Base-by-base conservation (phyloP, 2,113 vertebrate genomes). In the Setophaga coronata region DNA sequence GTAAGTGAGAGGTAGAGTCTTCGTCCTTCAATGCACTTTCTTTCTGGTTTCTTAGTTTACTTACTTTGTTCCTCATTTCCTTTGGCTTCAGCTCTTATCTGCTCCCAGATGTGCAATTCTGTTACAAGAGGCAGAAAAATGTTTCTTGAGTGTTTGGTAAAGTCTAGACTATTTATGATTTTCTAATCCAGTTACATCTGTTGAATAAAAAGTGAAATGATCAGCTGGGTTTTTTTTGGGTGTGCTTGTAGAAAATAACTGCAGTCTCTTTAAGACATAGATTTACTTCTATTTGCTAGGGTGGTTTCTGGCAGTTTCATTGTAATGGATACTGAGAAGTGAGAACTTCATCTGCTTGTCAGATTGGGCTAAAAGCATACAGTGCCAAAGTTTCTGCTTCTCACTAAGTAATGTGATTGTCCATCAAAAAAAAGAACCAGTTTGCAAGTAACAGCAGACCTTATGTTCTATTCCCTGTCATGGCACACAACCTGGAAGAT, bases 1-100 rank as follows among this genome's bases (percentile, higher is more conserved):
- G 99, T 99, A 91, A 98, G 98, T 91, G 54, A 77, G 33, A 24
- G 17, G 18, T 48, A 60, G 13, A 86, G 77, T 79, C 60, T 74
- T 34, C 3, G 13, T 89, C 69, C 28, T 83, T 61, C 38, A 40
- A 1, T 36, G 23, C 5, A 0, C 28, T 73, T 87, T 14, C 12
- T 87, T 84, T 85, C 65, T 71, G 31, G 3, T 40, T 76, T 82
- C 66, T 86, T 69, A 24, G 11, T 64, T 94, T 88, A 58, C 15
- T 26, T 85, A 7, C 34, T 87, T 87, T 12, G 28, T 71, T 90
- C 40, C 62, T 60, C 9, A 5, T 90, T 93, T 86, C 43, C 50
- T 51, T 92, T 81, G 28, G 14, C 48, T 54, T 86, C 12, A 66
- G 14, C 16, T 70, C 43, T 70, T 23, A 40, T 8, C 18, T 78